Conservation (phyloP, 2,888 invertebrate genomes). For the Scaptomyza tumidula region DNA sequence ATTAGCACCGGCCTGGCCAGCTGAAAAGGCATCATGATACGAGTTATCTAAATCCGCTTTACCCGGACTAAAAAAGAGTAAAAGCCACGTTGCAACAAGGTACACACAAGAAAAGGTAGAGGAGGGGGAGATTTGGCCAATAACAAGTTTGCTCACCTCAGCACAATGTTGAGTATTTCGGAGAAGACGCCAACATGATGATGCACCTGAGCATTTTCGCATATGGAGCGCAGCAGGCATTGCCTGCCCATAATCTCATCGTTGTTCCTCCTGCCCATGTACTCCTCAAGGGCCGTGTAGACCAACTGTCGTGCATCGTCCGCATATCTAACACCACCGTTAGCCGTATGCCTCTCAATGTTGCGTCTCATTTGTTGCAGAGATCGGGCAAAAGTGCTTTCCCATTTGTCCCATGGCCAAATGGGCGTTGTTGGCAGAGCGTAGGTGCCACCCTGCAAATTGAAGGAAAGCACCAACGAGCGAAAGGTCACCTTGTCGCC, state of each 20-base stretch:
- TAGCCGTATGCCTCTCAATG: slow-evolving; percentile 58
- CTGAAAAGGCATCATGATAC: slow-evolving; percentile 87
- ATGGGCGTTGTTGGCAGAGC: slow-evolving; percentile 74
- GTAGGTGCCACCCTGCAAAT: slow-evolving; percentile 79
- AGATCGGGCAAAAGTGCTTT: slow-evolving; percentile 73
- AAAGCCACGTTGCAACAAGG: background rate
- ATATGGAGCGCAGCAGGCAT: slow-evolving; percentile 81
- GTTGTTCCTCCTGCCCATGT: slow-evolving; percentile 64
- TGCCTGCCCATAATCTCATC: slow-evolving; percentile 58
- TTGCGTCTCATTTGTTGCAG: slow-evolving; percentile 59
- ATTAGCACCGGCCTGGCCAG: slow-evolving; percentile 88
- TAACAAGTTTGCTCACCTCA: slow-evolving; percentile 69
- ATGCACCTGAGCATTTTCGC: slow-evolving; percentile 81
- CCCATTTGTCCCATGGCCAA: slow-evolving; percentile 83
- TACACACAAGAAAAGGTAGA: background rate
- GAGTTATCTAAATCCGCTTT: slow-evolving; percentile 85
- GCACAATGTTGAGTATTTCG: slow-evolving; percentile 76
- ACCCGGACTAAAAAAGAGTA: slow-evolving; percentile 67
- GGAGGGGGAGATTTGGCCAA: background rate
- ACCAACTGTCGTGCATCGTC: slow-evolving; percentile 80
- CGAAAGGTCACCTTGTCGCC: slow-evolving; percentile 80
- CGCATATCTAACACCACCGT: slow-evolving; percentile 53
- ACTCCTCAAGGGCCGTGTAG: slow-evolving; percentile 78
- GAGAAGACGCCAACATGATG: slow-evolving; percentile 76
- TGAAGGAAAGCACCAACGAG: slow-evolving; percentile 75